These are phyloP conservation scores for Coptodon rendalli DNA, from an alignment of 2,113 vertebrate genomes.

Conservation along the genomic window DNA sequence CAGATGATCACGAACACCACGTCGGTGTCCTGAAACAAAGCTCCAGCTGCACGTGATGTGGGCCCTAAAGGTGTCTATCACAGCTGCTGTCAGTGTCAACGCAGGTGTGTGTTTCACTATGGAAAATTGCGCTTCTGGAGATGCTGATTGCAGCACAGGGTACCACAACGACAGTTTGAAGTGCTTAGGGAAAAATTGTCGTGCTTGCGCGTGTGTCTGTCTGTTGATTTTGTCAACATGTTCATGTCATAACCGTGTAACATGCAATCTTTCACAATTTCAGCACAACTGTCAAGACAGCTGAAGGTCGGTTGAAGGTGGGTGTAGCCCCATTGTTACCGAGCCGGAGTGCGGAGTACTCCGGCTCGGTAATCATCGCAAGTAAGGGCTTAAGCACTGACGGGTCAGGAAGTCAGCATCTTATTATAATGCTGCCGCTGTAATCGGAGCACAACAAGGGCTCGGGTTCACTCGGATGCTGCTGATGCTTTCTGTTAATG, in stretches of 20 bases:
- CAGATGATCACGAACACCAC: rapidly evolving
- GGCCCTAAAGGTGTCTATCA: not conserved
- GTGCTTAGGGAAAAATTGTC: not conserved
- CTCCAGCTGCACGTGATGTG: not conserved
- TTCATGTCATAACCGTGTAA: not conserved
- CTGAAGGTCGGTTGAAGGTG: not conserved
- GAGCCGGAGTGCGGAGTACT: not conserved
- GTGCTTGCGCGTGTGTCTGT: not conserved
- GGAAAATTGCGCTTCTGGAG: not conserved
- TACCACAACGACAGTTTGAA: not conserved
- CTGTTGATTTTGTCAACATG: not conserved
- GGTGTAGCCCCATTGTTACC: not conserved
- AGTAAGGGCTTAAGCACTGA: not conserved
- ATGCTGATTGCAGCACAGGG: not conserved
- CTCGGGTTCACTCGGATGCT: not conserved
- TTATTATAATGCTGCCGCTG: not conserved
- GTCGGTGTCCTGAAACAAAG: not conserved
- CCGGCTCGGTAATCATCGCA: not conserved
- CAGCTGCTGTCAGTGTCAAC: not conserved
- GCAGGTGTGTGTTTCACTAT: not conserved
- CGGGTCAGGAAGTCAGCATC: not conserved
- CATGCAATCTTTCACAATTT: not conserved
- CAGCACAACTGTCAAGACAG: not conserved
- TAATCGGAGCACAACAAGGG: not conserved
- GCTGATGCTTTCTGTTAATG: not conserved